These are phyloP conservation scores for Lucifuga dentata DNA, from an alignment of 2,113 vertebrate genomes.

Conservation along the genomic window DNA sequence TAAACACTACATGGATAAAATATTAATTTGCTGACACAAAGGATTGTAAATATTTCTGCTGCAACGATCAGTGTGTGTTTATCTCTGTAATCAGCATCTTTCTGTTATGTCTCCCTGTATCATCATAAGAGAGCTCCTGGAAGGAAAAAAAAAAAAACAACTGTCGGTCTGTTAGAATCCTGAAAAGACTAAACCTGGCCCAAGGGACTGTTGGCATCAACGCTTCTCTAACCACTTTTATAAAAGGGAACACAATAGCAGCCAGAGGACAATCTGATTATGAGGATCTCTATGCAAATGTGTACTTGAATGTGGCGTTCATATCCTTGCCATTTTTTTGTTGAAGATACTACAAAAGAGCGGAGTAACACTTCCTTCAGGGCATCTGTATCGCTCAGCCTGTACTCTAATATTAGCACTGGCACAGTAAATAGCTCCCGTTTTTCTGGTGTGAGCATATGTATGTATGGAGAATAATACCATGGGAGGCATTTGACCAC, in stretches of 20 bases:
- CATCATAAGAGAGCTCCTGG: not conserved
- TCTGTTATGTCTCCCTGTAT: not conserved
- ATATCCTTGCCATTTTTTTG: conserved; percentile 59
- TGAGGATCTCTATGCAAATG: conserved; percentile 75
- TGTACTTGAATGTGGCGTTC: conserved; percentile 41
- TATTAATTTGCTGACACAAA: not conserved
- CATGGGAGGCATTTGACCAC: not conserved
- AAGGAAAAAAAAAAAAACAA: conserved; percentile 4
- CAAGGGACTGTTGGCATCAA: conserved; percentile 60
- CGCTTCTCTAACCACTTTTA: conserved; percentile 65
- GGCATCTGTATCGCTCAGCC: conserved; percentile 54
- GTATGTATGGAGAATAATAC: not conserved
- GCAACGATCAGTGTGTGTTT: not conserved
- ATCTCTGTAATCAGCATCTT: not conserved
- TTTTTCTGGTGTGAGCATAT: not conserved
- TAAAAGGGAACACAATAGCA: conserved; percentile 70
- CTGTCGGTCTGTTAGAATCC: conserved; percentile 44
- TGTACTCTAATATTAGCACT: conserved; percentile 48
- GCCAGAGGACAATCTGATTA: conserved; percentile 78
- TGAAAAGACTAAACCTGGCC: conserved; percentile 62
- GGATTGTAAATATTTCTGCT: not conserved
- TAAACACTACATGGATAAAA: not conserved
- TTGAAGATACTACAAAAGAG: conserved; percentile 43
- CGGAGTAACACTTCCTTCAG: conserved; percentile 58
- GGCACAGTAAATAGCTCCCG: conserved; percentile 31